Percentiles rank a stretch among this genome's conserved stretches.
These are phyloP conservation scores for Monoplex corrugatus DNA, from an alignment of 2,888 invertebrate species.

Conservation along the genomic window DNA sequence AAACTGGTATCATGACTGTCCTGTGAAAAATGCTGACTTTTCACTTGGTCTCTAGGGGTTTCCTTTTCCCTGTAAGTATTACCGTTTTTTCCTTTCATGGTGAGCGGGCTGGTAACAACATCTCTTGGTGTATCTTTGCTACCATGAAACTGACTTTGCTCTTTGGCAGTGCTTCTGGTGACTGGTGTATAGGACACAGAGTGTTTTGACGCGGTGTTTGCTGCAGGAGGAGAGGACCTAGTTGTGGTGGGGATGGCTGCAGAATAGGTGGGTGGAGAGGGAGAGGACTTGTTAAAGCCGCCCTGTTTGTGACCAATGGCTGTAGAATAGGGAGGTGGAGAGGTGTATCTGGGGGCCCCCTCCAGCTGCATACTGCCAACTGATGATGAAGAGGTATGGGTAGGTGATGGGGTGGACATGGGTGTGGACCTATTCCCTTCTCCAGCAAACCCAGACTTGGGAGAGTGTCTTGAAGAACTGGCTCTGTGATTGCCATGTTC, in stretches of 20 bases:
- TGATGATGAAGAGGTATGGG: background rate
- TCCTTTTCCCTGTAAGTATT: background rate
- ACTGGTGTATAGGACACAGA: background rate
- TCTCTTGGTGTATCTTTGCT: background rate
- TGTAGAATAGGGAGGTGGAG: slow-evolving; percentile 33
- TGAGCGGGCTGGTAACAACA: background rate
- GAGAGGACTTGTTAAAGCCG: background rate
- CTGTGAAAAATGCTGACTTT: background rate
- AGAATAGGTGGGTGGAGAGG: slow-evolving; percentile 6
- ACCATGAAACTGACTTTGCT: background rate
- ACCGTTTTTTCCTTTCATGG: background rate
- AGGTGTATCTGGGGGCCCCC: slow-evolving; percentile 12
- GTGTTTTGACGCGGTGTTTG: background rate
- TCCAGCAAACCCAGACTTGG: background rate
- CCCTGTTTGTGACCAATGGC: background rate
- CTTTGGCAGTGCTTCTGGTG: background rate
- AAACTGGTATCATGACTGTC: background rate
- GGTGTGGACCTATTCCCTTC: background rate
- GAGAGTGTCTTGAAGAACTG: background rate
- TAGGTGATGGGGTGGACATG: slow-evolving; percentile 14
- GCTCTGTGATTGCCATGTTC: background rate
- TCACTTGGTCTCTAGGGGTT: background rate
- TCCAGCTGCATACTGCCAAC: background rate
- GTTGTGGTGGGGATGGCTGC: background rate
- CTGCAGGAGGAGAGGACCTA: background rate